Evolutionary conservation across 2,113 vertebrate species (phyloP), one percentile per base, ranked within the genome.

Genomic region (Sciurus niger): DNA sequence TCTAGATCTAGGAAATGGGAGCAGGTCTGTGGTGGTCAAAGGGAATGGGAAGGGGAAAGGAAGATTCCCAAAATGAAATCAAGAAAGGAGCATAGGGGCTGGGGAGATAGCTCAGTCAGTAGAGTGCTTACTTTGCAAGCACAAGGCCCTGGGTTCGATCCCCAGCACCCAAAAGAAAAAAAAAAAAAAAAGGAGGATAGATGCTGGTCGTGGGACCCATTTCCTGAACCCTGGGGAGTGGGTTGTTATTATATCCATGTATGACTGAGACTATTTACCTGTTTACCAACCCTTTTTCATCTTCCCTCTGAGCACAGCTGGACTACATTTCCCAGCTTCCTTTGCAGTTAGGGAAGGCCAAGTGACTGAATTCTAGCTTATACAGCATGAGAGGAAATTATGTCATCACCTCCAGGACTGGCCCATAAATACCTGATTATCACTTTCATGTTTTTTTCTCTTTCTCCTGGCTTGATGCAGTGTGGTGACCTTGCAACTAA

Each of bases 301-400:
- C 65, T 94, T 65, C 60, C 77, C 72, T 70, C 40, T 77, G n/a
- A 73, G 53, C 17, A 73, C 14, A 51, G 67, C 37, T 30, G 32
- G 25, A 73, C 51, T 73, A 80, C 40, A 94, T 82, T 88, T 88
- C 84, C 84, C 53, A 94, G 76, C 40, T 73, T 37, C 63, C 65
- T 34, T 72, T 80, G 65, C 24, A 65, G 70, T 17, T 83, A 65
- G 43, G 55, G 37, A 68, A 46, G 65, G 40, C 13, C 18, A 63
- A 40, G 53, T 73, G 67, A 82, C 25, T 51, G 12, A n/a, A 73
- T 22, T 88, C 8, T 18, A 40, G 37, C 65, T 24, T 40, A 58
- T n/a, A 17, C 40, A 25, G 24, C 24, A 7, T 25, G 43, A 82
- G 70, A 55, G 51, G 34, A 94, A 92, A 92, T 72, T 16, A n/a